Conservation (phyloP, 2,888 invertebrate species). For the Drosophila algonquin region DNA sequence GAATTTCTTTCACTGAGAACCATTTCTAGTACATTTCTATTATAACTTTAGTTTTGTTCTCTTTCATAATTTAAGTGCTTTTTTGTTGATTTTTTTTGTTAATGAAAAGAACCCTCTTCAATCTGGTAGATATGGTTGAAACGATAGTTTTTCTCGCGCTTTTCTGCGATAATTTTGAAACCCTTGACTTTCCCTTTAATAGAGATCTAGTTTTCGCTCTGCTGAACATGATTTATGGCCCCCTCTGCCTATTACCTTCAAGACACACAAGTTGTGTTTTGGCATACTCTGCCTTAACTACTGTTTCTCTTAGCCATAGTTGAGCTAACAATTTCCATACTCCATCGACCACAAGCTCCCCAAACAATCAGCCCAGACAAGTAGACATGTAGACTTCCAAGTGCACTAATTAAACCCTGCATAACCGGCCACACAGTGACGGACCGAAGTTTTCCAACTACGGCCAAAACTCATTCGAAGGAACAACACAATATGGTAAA, state of each 20-base stretch:
- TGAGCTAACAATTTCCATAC: conserved; percentile 1
- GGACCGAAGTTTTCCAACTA: conserved; percentile 22
- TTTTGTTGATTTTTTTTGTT: too few relatives aligned
- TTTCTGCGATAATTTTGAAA: background rate
- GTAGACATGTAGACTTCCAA: background rate
- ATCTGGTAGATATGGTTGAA: background rate
- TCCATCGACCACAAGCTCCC: background rate
- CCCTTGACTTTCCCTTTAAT: background rate
- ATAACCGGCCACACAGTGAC: conserved; percentile 33
- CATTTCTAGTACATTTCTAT: too few relatives aligned
- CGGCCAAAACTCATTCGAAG: conserved; percentile 2
- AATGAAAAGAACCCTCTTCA: background rate
- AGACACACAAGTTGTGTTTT: background rate
- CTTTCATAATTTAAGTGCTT: too few relatives aligned
- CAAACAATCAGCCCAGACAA: conserved; percentile 3
- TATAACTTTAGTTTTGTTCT: too few relatives aligned
- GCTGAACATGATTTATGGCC: background rate
- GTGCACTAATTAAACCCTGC: conserved; percentile 35
- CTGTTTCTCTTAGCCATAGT: background rate
- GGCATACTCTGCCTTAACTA: background rate
- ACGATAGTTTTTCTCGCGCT: background rate
- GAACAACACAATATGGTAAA: conserved; percentile 4
- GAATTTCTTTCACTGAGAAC: too few relatives aligned
- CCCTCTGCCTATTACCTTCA: background rate
- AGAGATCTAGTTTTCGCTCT: background rate